Conservation (phyloP, 2,888 invertebrate species). For the Aphodius granarius region DNA sequence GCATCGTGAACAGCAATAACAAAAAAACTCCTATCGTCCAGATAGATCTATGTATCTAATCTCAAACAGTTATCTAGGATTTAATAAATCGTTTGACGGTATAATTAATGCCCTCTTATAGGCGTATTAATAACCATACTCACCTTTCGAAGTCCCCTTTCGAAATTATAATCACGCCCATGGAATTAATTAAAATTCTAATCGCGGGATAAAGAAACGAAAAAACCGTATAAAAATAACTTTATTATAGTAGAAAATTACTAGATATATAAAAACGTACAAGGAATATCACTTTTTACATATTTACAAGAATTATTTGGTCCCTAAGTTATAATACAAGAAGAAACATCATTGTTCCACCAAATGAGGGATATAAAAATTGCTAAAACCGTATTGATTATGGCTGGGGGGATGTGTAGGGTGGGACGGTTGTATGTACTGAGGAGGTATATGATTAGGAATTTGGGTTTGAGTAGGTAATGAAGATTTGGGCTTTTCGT, state of each 20-base stretch:
- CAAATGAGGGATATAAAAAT: conserved; percentile 35
- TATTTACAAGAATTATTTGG: background rate
- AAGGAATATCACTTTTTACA: background rate
- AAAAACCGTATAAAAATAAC: background rate
- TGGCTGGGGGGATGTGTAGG: no score
- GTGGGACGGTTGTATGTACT: background rate
- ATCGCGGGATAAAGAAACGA: background rate
- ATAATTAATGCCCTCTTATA: background rate
- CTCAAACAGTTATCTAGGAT: background rate
- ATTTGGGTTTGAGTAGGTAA: conserved; percentile 21
- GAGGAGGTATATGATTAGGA: background rate
- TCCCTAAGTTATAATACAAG: background rate
- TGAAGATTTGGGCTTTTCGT: conserved; percentile 5
- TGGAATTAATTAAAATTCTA: background rate
- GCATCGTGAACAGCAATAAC: background rate
- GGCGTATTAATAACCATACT: background rate
- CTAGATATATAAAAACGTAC: background rate
- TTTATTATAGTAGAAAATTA: background rate
- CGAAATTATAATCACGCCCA: background rate
- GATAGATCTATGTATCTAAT: background rate
- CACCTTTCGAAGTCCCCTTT: background rate
- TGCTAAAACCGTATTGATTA: conserved; percentile 31
- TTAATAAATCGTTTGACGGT: background rate
- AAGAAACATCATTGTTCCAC: conserved; percentile 34
- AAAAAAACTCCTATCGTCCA: background rate